Evolutionary conservation across 2,113 vertebrate species (phyloP).

Genomic region (Tichodroma muraria): DNA sequence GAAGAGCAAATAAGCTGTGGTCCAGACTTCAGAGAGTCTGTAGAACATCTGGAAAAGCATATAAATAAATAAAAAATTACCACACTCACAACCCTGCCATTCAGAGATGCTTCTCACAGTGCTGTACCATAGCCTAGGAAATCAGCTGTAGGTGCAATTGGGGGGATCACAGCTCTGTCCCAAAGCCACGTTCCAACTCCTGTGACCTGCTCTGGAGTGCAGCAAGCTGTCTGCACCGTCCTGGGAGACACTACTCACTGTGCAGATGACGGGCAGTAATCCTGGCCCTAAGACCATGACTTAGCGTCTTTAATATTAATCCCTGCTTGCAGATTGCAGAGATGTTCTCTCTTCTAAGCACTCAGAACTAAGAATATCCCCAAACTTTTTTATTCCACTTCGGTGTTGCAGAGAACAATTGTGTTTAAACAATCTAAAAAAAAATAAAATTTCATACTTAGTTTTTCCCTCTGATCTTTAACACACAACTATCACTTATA

Average conservation of each 20-base stretch:
- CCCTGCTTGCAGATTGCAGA: neutral
- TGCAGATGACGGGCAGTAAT: neutral
- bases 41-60: neutral
- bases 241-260: neutral
- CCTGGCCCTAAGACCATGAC: neutral
- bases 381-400: neutral
- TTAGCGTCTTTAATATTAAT: constrained; percentile 6
- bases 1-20: neutral
- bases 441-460: no score
- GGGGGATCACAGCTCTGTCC: neutral
- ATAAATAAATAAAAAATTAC: neutral
- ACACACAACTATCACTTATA: neutral
- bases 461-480: neutral
- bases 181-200: neutral
- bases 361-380: neutral
- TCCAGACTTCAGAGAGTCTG: neutral
- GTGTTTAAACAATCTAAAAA: neutral
- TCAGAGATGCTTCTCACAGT: neutral
- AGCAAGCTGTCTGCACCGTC: neutral
- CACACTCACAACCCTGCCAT: neutral
- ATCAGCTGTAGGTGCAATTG: rapidly evolving
- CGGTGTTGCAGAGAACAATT: neutral
- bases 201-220: neutral
- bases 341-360: neutral
- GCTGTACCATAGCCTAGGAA: neutral